A percentile compares a stretch with the other conserved stretches of the same genome.
Evolutionary conservation across 2,888 invertebrate species (phyloP).

Genomic region (Seladonia tumulorum): DNA sequence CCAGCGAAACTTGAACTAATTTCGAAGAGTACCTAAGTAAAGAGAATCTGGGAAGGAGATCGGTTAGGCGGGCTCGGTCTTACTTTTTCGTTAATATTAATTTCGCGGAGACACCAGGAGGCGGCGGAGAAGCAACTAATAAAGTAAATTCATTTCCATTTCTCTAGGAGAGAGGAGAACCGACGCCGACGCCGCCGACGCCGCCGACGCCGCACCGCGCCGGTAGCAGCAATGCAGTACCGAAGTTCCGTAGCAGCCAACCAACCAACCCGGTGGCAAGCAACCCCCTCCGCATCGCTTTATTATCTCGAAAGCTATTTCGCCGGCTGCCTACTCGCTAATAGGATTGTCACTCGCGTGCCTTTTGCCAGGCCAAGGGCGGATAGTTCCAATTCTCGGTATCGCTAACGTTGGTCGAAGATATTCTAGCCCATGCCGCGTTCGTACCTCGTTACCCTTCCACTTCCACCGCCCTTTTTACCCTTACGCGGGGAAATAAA

Average conservation of each 20-base stretch:
- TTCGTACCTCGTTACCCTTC: slow-evolving; percentile 62
- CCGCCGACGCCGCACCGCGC: background rate
- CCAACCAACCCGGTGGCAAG: slow-evolving; percentile 59
- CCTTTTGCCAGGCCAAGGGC: slow-evolving; percentile 66
- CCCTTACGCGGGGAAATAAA: slow-evolving; percentile 38
- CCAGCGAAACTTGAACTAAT: slow-evolving; percentile 30
- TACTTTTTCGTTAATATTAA: slow-evolving; percentile 59
- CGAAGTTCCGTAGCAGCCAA: slow-evolving; percentile 59
- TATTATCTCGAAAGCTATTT: slow-evolving; percentile 74
- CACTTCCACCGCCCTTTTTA: background rate
- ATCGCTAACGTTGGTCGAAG: slow-evolving; percentile 67
- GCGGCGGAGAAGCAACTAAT: slow-evolving; percentile 47
- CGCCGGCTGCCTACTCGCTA: slow-evolving; percentile 73
- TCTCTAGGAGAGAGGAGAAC: slow-evolving; percentile 47
- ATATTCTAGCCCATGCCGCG: slow-evolving; percentile 60
- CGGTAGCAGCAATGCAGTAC: slow-evolving; percentile 51
- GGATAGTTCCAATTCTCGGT: slow-evolving; percentile 71
- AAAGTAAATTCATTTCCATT: slow-evolving; percentile 69
- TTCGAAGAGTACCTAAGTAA: slow-evolving; percentile 24
- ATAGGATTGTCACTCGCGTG: slow-evolving; percentile 75
- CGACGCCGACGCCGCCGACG: background rate
- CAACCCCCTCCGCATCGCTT: slow-evolving; percentile 62
- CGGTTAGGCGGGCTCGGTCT: slow-evolving; percentile 13
- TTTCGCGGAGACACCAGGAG: slow-evolving; percentile 38
- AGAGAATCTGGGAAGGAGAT: slow-evolving; percentile 22